Evolutionary conservation across 2,113 vertebrate genomes (phyloP).

Genomic region (Psephotus haematonotus): DNA sequence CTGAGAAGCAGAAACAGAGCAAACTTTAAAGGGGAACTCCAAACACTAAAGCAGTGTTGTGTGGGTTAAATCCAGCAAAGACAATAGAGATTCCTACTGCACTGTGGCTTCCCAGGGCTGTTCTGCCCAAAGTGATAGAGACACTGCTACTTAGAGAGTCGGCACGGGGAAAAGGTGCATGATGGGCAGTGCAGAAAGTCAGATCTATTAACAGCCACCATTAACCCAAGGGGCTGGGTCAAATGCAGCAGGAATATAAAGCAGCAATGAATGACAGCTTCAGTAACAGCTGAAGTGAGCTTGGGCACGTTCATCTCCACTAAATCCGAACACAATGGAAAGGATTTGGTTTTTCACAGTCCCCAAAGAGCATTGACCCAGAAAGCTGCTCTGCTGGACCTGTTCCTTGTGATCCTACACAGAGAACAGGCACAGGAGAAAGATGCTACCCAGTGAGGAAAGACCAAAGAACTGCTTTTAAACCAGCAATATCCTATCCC

Average conservation of each 20-base stretch:
- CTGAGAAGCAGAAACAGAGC: background rate
- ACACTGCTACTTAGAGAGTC: background rate
- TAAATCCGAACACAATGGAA: background rate
- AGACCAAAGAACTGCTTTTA: background rate
- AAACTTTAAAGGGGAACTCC: background rate
- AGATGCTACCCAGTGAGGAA: background rate
- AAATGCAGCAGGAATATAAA: background rate
- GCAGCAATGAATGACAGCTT: background rate
- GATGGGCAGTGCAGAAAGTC: background rate
- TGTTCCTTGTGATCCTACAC: background rate
- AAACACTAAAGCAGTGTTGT: background rate
- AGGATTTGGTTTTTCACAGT: background rate
- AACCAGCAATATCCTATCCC: background rate
- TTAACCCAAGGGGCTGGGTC: background rate
- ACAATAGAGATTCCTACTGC: background rate
- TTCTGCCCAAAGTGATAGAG: background rate
- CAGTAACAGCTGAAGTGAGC: background rate
- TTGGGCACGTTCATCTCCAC: background rate
- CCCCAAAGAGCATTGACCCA: background rate
- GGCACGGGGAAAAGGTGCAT: fast-evolving
- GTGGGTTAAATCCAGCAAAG: background rate
- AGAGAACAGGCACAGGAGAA: background rate
- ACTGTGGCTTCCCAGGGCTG: background rate
- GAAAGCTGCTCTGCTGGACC: background rate
- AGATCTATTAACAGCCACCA: background rate